Base-by-base conservation (phyloP, 2,888 invertebrate genomes). In the Tridacna gigas region DNA sequence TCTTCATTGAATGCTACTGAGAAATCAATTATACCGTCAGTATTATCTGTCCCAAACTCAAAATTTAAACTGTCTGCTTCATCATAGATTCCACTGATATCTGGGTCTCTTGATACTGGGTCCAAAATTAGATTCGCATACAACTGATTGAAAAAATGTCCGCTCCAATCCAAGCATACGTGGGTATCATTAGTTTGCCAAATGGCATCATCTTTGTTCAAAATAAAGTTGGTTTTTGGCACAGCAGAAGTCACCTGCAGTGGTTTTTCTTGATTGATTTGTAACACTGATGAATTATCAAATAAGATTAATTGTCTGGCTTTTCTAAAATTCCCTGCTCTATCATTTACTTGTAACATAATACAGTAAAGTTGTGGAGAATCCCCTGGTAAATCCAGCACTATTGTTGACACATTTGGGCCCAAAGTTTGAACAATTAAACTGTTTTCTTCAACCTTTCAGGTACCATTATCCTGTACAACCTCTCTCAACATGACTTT, bases 131-230 rank as follows among this genome's bases (percentile, higher is more conserved):
- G 80, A 47, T 66, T 20, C n/a, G 63, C n/a, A 45, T 86, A 69
- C 13, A 78, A 61, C 37, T 74, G 65, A 67, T 89, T 90, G 60
- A 81, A 82, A 74, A 84, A 89, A 11, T 82, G 61, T 0, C 83
- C 79, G 37, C n/a, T 82, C 89, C 89, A 90, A 26, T 66, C 48
- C 1, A 84, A 61, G 65, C 89, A 89, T 20, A 90, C 63, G 0
- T 56, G 60, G 1, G 74, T 74, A 61, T 85, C 80, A 20, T 87
- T 79, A 15, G 84, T 84, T 82, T 90, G 90, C 90, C 90, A 90
- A 11, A 51, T 80, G n/a, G n/a, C n/a, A n/a, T n/a, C n/a, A n/a
- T n/a, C n/a, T n/a, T n/a, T n/a, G n/a, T n/a, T n/a, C n/a, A n/a
- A n/a, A n/a, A n/a, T n/a, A 45, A 61, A 82, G 37, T 80, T 74